Evolutionary conservation across 2,113 vertebrate species (phyloP).

Genomic region (Microcebus lehilahytsara): DNA sequence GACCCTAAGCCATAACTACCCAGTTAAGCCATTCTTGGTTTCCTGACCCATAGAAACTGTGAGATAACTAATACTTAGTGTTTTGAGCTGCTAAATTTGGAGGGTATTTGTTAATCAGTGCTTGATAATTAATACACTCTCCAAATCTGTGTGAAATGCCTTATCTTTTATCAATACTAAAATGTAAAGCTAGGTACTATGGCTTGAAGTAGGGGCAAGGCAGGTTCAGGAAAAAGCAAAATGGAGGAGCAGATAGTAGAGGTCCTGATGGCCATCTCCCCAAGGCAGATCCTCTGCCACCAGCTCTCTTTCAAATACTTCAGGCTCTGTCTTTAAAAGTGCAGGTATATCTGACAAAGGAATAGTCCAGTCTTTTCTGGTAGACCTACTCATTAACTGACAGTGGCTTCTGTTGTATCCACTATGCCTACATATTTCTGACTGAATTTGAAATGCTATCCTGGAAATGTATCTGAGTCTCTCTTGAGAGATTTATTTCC

Average conservation of each 20-base stretch:
- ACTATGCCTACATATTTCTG: background rate
- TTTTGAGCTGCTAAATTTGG: background rate
- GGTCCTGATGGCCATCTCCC: background rate
- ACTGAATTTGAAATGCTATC: background rate
- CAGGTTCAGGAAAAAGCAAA: background rate
- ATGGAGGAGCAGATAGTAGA: background rate
- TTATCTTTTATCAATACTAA: background rate
- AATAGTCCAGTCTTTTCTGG: background rate
- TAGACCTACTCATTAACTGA: background rate
- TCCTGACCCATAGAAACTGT: background rate
- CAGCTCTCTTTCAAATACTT: background rate
- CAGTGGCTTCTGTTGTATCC: background rate
- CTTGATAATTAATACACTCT: background rate
- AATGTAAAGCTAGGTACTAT: background rate
- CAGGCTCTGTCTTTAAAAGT: background rate
- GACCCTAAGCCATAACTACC: no score
- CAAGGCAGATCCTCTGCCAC: background rate
- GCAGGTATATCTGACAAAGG: background rate
- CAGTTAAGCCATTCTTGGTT: background rate
- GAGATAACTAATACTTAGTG: background rate
- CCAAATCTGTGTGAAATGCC: background rate
- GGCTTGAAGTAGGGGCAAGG: background rate
- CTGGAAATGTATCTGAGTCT: background rate
- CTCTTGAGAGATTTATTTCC: background rate
- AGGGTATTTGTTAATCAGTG: background rate